phyloP scores from a whole-genome alignment of 1,140 invertebrate genomes.

The Bombus polaris region DNA sequence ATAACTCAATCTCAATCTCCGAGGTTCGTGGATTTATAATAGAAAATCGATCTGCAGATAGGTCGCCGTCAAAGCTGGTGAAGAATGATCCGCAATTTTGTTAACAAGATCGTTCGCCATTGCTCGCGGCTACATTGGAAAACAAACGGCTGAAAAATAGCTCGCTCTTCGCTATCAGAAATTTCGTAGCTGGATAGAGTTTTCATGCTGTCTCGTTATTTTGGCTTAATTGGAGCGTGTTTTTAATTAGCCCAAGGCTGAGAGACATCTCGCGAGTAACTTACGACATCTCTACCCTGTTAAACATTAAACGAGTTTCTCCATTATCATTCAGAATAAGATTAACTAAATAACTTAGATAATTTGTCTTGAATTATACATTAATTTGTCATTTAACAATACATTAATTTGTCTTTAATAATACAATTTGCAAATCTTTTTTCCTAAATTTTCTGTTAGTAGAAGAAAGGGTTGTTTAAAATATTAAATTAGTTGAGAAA shows the following conservation, averaged over 20 bases:
- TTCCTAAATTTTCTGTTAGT: background rate
- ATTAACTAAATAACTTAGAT: no score
- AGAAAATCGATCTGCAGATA: background rate
- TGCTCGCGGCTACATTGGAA: background rate
- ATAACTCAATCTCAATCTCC: background rate
- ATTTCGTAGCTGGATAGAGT: constrained; percentile 54
- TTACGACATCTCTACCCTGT: background rate
- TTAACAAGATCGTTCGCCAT: background rate
- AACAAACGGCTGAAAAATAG: background rate
- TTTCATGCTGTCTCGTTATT: constrained; percentile 64
- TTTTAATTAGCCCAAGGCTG: constrained; percentile 66
- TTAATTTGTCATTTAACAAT: no score
- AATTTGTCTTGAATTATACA: no score
- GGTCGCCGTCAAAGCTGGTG: background rate
- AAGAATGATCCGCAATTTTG: constrained; percentile 23
- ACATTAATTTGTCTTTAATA: no score
- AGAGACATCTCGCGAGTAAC: constrained; percentile 28
- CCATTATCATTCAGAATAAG: background rate
- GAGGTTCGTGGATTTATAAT: background rate
- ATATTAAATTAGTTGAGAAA: background rate
- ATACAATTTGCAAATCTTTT: background rate
- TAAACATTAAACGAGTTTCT: background rate
- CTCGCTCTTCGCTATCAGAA: constrained; percentile 49
- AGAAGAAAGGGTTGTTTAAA: background rate
- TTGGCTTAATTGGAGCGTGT: constrained; percentile 72